Evolutionary conservation across 2,888 invertebrate genomes (phyloP).

Genomic region (Cerastoderma edule): DNA sequence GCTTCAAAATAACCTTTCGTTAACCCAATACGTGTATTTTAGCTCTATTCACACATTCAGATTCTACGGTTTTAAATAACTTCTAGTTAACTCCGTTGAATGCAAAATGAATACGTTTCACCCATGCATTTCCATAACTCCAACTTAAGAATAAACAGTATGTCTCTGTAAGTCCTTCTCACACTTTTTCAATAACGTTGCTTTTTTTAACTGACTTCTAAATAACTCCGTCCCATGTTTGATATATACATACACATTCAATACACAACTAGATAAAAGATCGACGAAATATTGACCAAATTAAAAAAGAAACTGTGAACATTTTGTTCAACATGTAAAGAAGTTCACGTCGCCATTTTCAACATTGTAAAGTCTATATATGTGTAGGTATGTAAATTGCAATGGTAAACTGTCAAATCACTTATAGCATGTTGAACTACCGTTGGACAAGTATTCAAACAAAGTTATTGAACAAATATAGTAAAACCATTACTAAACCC

Average conservation of each 20-base stretch:
- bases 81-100: too few species aligned
- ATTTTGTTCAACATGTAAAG: background rate
- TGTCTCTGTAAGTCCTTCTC: too few species aligned
- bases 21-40: background rate
- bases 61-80: background rate
- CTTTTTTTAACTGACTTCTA: background rate
- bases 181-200: background rate
- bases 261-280: background rate
- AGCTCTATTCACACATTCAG: background rate
- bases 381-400: too few species aligned
- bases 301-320: background rate
- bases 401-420: constrained; percentile 18
- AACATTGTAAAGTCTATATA: too few species aligned
- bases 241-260: background rate
- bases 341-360: constrained; percentile 28
- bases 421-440: constrained; percentile 11
- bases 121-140: too few species aligned
- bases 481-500: constrained; percentile 20
- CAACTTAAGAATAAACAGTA: too few species aligned
- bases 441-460: constrained; percentile 4
- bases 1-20: background rate
- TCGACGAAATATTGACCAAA: background rate
- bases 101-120: too few species aligned
- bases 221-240: background rate
- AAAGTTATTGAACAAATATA: constrained; percentile 21